Evolutionary conservation across 2,888 invertebrate genomes (phyloP), one percentile per base, ranked within the genome.

Genomic region (Lochmaea crataegi): DNA sequence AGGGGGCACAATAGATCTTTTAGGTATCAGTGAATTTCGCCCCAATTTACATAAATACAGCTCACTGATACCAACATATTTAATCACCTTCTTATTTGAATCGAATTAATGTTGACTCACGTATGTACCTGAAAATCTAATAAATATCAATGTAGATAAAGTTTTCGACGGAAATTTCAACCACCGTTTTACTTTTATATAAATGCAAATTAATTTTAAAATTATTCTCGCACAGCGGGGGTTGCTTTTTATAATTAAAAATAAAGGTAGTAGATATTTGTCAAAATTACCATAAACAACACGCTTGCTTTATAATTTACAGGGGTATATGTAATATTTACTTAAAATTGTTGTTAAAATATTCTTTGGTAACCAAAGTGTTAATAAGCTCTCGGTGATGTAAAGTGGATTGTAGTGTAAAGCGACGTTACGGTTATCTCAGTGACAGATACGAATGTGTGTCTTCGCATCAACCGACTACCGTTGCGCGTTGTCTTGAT

Each of bases 371-470:
- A 74, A 16, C 18, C 53, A 53, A 10, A 76, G 76, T 76, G 76
- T 74, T 72, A 76, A 53, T 18, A 53, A 76, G 68, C 53, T 48
- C 65, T 74, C 53, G 48, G 45, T 45, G 70, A 70, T 63, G 51
- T 75, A 75, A 76, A 76, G 71, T 76, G 72, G 73, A 75, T 74
- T 72, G 73, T 70, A 71, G 63, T 77, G 77, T 76, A 75, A 53
- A 78, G 69, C 75, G 79, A 79, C 76, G 78, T 75, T 71, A 76
- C 73, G 70, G 71, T 75, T 78, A 80, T 79, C 79, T 74, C 70
- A 74, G 75, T 81, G 81, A 80, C 78, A 79, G 80, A 79, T 81
- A 81, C 77, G 79, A 78, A 79, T 80, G 77, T 77, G 76, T 75
- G 72, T 73, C 71, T 72, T 69, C 71, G 72, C 73, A 75, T 76